A percentile compares a stretch with the other conserved stretches of the same genome.
Conservation (phyloP, 2,888 invertebrate species). For the Taphrorychus bicolor region DNA sequence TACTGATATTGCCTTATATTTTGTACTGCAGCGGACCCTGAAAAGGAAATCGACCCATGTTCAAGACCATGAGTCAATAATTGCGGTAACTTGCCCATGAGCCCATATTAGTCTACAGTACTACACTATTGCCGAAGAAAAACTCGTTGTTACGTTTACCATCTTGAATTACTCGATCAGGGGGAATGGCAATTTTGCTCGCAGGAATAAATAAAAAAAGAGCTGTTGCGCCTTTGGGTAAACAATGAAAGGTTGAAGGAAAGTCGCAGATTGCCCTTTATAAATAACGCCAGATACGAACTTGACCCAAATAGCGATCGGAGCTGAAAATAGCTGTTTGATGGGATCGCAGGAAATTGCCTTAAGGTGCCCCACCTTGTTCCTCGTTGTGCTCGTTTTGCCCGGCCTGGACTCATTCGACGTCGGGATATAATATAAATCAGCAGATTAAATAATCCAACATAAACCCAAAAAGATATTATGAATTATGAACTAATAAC, state of each 20-base stretch:
- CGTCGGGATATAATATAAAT: neutral
- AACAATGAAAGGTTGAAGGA: neutral
- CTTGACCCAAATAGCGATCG: slow-evolving; percentile 34
- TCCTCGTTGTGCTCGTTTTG: slow-evolving; percentile 9
- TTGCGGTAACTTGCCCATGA: neutral
- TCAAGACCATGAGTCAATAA: neutral
- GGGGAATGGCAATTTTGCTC: no score
- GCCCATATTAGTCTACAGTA: neutral
- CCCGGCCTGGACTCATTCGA: neutral
- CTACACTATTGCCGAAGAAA: neutral
- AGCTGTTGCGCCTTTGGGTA: neutral
- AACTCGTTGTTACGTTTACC: neutral
- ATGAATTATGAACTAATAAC: neutral
- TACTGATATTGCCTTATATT: neutral
- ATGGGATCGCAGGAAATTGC: slow-evolving; percentile 29
- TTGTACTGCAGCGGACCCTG: neutral
- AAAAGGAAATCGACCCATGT: neutral
- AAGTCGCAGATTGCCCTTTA: slow-evolving; percentile 23
- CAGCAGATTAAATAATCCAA: no score
- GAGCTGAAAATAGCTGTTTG: slow-evolving; percentile 29
- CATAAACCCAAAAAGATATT: neutral
- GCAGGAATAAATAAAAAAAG: neutral
- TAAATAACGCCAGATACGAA: slow-evolving; percentile 19
- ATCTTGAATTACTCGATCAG: neutral
- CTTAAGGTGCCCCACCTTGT: slow-evolving; percentile 24